Conservation (phyloP, 1,140 invertebrate species). For the Heliconius eleuchia region DNA sequence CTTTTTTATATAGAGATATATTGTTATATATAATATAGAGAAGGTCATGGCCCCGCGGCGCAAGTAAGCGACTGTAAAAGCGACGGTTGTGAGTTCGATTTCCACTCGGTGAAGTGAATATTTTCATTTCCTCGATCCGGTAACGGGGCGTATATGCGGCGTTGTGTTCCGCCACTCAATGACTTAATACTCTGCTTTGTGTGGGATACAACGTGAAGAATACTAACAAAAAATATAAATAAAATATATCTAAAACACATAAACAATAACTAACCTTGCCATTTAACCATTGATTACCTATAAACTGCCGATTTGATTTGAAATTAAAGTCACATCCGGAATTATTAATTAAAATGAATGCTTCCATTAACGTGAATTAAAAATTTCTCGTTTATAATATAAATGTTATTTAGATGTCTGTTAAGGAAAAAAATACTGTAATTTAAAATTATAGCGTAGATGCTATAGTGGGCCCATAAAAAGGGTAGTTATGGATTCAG, state of each 20-base stretch:
- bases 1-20: too few relatives aligned
- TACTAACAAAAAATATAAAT: too few relatives aligned
- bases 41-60: too few relatives aligned
- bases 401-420: background rate
- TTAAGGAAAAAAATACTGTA: background rate
- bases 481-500: background rate
- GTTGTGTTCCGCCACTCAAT: too few relatives aligned
- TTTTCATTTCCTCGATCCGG: too few relatives aligned
- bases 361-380: background rate
- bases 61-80: too few relatives aligned
- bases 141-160: too few relatives aligned
- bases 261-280: background rate
- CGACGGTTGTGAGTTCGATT: too few relatives aligned
- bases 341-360: background rate
- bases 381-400: background rate
- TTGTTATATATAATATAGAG: too few relatives aligned
- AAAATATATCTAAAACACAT: background rate
- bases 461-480: background rate
- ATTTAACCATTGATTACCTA: constrained; percentile 7
- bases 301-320: background rate
- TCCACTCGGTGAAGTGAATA: too few relatives aligned
- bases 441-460: background rate
- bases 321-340: background rate
- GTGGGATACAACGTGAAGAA: too few relatives aligned
- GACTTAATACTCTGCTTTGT: too few relatives aligned